phyloP scores from a whole-genome alignment of 1,140 invertebrate genomes.

The Limonius californicus region DNA sequence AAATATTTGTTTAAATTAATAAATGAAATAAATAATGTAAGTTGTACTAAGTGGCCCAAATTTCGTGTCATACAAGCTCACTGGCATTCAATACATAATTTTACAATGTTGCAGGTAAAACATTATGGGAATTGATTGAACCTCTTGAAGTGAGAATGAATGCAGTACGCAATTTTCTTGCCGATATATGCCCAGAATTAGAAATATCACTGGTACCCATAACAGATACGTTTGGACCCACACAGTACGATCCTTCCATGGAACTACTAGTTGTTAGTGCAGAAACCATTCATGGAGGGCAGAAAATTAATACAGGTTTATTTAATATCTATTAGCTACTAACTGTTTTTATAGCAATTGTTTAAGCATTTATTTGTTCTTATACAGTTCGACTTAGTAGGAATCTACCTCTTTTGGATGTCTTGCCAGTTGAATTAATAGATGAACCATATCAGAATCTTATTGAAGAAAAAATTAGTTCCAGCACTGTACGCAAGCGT shows the following conservation, averaged over 20 bases:
- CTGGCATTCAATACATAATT: too few relatives aligned
- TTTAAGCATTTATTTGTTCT: too few relatives aligned
- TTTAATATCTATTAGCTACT: too few relatives aligned
- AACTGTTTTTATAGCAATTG: too few relatives aligned
- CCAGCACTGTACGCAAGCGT: constrained; percentile 80
- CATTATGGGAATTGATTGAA: constrained; percentile 86
- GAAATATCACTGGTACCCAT: constrained; percentile 79
- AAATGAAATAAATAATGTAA: too few relatives aligned
- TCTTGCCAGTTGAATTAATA: constrained; percentile 72
- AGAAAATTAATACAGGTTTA: constrained; percentile 74
- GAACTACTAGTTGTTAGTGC: constrained; percentile 85
- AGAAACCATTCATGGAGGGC: constrained; percentile 82
- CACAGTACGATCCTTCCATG: constrained; percentile 75
- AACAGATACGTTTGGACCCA: constrained; percentile 91
- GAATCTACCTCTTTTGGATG: constrained; percentile 63
- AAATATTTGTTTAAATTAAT: too few relatives aligned
- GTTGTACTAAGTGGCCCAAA: too few relatives aligned
- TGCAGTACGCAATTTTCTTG: constrained; percentile 73
- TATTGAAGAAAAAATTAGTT: constrained; percentile 87
- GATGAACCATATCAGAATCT: constrained; percentile 56
- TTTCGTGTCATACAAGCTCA: too few relatives aligned
- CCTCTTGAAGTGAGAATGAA: constrained; percentile 71
- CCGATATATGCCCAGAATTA: constrained; percentile 76
- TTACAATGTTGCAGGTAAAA: too few relatives aligned
- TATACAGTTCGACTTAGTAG: constrained; percentile 63